A percentile compares a stretch with the other conserved stretches of the same genome.
These are phyloP conservation scores for Dendrolimus punctatus DNA, from an alignment of 1,140 invertebrate species.

Conservation along the genomic window DNA sequence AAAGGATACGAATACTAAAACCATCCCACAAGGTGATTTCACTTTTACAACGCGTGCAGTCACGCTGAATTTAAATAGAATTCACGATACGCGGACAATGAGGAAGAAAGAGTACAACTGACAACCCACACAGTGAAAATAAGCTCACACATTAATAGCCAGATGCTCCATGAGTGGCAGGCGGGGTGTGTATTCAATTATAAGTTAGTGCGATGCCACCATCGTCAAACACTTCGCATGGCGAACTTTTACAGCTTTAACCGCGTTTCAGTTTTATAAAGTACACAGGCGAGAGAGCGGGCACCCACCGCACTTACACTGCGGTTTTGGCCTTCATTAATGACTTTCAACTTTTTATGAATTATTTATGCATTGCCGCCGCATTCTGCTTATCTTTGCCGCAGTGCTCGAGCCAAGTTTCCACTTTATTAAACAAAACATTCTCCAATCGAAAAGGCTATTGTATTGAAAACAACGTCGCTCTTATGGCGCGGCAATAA, in stretches of 20 bases:
- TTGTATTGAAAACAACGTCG: conserved; percentile 53
- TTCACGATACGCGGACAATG: not conserved
- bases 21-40: conserved; percentile 7
- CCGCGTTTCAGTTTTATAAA: conserved; percentile 41
- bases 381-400: conserved; percentile 47
- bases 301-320: conserved; percentile 24
- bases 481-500: conserved; percentile 55
- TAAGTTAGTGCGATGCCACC: too few relatives aligned
- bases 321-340: conserved; percentile 57
- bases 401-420: conserved; percentile 42
- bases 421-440: conserved; percentile 63
- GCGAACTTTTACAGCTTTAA: conserved; percentile 39
- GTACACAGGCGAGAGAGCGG: conserved; percentile 25
- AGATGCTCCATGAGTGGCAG: too few relatives aligned
- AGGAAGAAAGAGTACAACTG: too few relatives aligned
- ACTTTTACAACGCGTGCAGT: conserved; percentile 1
- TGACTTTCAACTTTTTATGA: conserved; percentile 54
- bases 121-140: too few relatives aligned
- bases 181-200: too few relatives aligned
- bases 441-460: conserved; percentile 36
- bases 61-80: conserved; percentile 5
- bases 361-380: conserved; percentile 57
- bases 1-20: conserved; percentile 19
- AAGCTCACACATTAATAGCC: too few relatives aligned
- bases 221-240: conserved; percentile 16